Evolutionary conservation across 1,140 invertebrate genomes (phyloP), one percentile per base, ranked within the genome.

Genomic region (Rhagoletis zephyria): DNA sequence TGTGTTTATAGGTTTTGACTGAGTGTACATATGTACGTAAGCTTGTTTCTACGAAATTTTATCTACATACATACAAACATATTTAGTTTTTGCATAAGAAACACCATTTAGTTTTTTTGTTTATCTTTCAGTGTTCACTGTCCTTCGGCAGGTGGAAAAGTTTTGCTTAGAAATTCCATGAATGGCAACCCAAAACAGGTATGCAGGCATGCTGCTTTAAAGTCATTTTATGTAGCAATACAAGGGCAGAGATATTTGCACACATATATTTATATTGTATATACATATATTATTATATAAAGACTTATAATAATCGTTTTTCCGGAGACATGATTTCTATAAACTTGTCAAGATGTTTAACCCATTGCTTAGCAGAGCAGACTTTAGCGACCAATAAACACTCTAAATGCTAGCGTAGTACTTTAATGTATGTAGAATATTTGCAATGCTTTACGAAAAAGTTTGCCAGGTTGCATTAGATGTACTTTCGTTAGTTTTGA

Each of bases 101-200:
- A 48, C 45, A 3, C 30, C 14, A 74, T 40, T 74, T 48, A 42
- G 42, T 48, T 45, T 74, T 74, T 65, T 74, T 74, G 45, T 74
- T 74, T 63, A 14, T 7, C 16, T 63, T 63, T 63, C 16, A 10
- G 14, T 74, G 40, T 74, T 74, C 67, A 74, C 45, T 74, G 67
- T 74, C 67, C 67, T 74, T 74, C 42, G 42, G 67, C 67, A 74
- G 67, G 12, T 48, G 12, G 42, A 48, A 74, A 74, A 74, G 67
- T 74, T 74, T 74, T 74, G 42, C 67, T 74, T 74, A 74, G 42
- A 16, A 74, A 74, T 74, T 45, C 45, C 42, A 14, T 74, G 10
- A 74, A 74, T 48, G 67, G 40, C 14, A 3, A 42, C 67, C 67
- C 12, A 5, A 4, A 30, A 30, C 30, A 30, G 6, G 67, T 6